phyloP scores from a whole-genome alignment of 2,113 vertebrate species.

The Apistogramma diplotaenia region DNA sequence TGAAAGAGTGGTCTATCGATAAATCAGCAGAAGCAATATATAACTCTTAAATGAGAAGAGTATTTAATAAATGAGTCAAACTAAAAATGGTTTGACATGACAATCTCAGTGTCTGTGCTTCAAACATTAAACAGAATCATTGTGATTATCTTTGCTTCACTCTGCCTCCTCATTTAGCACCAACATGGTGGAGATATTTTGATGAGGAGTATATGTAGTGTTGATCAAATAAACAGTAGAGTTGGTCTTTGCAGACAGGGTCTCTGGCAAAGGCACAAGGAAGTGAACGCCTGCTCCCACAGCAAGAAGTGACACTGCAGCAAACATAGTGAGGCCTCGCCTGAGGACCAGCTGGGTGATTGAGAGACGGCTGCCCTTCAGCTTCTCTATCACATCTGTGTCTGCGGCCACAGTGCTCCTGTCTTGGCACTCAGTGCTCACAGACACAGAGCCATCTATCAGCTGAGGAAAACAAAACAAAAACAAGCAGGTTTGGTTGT shows the following conservation, averaged over 20 bases:
- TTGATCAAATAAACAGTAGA: conserved; percentile 53
- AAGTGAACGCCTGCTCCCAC: conserved; percentile 58
- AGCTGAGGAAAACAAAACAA: conserved; percentile 34
- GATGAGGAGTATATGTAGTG: conserved; percentile 23
- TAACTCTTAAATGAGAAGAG: neutral
- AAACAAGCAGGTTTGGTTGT: neutral
- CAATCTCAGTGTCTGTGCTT: neutral
- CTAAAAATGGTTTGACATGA: neutral
- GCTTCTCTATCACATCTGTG: neutral
- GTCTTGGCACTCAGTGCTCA: neutral
- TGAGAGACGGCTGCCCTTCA: conserved; percentile 43
- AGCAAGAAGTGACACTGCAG: conserved; percentile 53
- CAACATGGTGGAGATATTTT: conserved; percentile 1
- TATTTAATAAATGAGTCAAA: neutral
- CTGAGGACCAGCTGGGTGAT: conserved; percentile 71
- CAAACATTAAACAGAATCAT: conserved; percentile 23
- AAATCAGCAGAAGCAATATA: neutral
- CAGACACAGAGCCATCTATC: conserved; percentile 32
- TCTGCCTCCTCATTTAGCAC: conserved; percentile 2
- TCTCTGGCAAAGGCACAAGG: conserved; percentile 60
- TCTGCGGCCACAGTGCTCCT: neutral
- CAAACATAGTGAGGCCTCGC: conserved; percentile 63
- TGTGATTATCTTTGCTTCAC: neutral
- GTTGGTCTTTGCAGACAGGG: conserved; percentile 27
- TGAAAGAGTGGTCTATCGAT: neutral